Evolutionary conservation across 2,113 vertebrate genomes (phyloP).

Genomic region (Tiliqua scincoides): DNA sequence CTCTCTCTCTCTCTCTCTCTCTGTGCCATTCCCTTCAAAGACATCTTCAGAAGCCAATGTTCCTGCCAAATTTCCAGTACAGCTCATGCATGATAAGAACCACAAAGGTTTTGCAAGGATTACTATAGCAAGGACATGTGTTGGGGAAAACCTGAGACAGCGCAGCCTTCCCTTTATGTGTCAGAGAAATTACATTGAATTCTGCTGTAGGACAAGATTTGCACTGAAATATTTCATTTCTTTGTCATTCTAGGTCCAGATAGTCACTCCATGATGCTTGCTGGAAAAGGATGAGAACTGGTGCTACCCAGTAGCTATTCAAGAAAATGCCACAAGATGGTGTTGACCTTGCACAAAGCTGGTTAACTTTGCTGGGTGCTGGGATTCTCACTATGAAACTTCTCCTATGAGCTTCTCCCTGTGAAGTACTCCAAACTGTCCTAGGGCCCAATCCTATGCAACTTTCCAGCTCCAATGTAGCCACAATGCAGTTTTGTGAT

Average conservation of each 20-base stretch:
- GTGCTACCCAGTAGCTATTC: neutral
- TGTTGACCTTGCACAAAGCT: fast-evolving
- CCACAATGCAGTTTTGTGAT: too few relatives aligned
- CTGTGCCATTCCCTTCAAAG: neutral
- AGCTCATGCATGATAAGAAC: neutral
- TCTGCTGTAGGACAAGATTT: neutral
- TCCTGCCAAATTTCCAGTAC: neutral
- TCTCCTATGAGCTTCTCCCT: neutral
- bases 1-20: too few relatives aligned
- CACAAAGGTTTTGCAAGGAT: neutral
- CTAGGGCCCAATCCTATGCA: too few relatives aligned
- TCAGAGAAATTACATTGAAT: neutral
- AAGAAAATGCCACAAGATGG: fast-evolving
- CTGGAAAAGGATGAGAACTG: fast-evolving
- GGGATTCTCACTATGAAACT: neutral
- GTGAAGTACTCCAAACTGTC: neutral
- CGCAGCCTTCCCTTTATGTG: neutral
- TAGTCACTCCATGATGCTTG: neutral
- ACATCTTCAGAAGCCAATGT: neutral
- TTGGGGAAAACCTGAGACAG: neutral
- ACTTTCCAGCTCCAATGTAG: too few relatives aligned
- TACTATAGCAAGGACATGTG: neutral
- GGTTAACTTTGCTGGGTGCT: neutral
- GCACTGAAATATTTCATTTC: neutral
- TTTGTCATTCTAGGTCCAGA: neutral